Evolutionary conservation across 1,140 invertebrate species (phyloP), one percentile per base, ranked within the genome.

Genomic region (Eriosoma lanigerum): DNA sequence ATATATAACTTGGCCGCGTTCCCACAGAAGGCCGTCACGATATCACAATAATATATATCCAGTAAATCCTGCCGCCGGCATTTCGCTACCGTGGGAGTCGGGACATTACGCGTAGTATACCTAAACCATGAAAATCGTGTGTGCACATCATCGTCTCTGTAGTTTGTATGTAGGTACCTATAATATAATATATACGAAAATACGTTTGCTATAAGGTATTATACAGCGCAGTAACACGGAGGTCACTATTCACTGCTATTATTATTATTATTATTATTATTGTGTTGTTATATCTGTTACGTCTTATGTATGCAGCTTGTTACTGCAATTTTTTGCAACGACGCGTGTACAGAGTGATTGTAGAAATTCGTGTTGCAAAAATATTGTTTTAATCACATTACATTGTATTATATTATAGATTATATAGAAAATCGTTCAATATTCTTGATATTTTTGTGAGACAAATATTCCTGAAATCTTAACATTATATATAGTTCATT

Each of bases 1-100:
- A 60, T 38, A 64, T 44, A 15, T 76, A 21, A 62, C 56, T 78
- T 62, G 75, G 75, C 75, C 75, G 56, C 52, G 38, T 78, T 78
- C 75, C 75, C 75, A 78, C 75, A 78, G 54, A 62, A 78, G 75
- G 56, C 54, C 44, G 54, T 78, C 75, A 78, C 75, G 75, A 78
- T 19, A 38, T 38, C 32, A 38, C 32, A 38, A 8, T 8, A 38
- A 38, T 38, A 38, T n/a, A 26, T 72, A 62, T 78, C 75, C 75
- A 60, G 75, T 78, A 78, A 78, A 78, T 48, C 38, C 75, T 78
- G 54, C 56, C 75, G 56, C 32, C 54, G 75, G 56, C 75, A 48
- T 78, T 38, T 60, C n/a, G 75, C 75, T 78, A 78, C 75, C 75
- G 75, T 78, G 75, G 75, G 75, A 78, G 75, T 62, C 56, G 15